phyloP scores from a whole-genome alignment of 30 jellyfish, hydroid and myxozoan genomes.

The Sanderia malayensis region DNA sequence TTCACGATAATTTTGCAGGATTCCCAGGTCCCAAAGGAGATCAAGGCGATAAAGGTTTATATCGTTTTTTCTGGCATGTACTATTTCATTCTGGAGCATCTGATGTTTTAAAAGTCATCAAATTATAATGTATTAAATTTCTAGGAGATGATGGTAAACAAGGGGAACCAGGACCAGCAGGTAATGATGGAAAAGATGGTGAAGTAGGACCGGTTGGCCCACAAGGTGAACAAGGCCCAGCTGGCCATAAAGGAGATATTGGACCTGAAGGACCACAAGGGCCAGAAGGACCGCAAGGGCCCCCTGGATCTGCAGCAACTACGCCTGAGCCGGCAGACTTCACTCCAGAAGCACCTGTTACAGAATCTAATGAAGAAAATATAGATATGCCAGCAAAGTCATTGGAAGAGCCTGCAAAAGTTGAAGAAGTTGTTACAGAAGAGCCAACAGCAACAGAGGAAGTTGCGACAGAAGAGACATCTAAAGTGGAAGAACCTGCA shows the following conservation, averaged over 20 bases:
- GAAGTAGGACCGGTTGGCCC: conserved; percentile 27
- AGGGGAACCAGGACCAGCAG: not conserved
- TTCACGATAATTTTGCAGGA: no score
- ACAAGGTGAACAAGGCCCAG: conserved; percentile 31
- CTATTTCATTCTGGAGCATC: no score
- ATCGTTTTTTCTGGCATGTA: no score
- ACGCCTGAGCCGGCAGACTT: conserved; percentile 16
- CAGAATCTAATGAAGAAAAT: not conserved
- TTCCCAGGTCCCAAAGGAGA: conserved; percentile 77
- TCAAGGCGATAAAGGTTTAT: conserved; percentile 68
- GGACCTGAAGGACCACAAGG: conserved; percentile 41
- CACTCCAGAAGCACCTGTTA: conserved; percentile 12
- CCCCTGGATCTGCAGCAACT: conserved; percentile 25
- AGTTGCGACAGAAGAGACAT: conserved; percentile 5
- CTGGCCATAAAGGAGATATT: conserved; percentile 13
- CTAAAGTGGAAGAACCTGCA: not conserved
- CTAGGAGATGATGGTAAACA: conserved; percentile 1
- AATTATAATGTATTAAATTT: no score
- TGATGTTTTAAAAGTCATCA: no score
- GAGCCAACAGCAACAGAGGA: not conserved
- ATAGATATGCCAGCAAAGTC: not conserved
- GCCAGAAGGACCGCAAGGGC: conserved; percentile 40
- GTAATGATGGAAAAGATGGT: conserved; percentile 41
- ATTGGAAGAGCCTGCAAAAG: not conserved
- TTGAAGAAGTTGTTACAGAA: not conserved